Conservation (phyloP, 92 coral and sea anemone genomes). For the Umimayanthus kanabou region DNA sequence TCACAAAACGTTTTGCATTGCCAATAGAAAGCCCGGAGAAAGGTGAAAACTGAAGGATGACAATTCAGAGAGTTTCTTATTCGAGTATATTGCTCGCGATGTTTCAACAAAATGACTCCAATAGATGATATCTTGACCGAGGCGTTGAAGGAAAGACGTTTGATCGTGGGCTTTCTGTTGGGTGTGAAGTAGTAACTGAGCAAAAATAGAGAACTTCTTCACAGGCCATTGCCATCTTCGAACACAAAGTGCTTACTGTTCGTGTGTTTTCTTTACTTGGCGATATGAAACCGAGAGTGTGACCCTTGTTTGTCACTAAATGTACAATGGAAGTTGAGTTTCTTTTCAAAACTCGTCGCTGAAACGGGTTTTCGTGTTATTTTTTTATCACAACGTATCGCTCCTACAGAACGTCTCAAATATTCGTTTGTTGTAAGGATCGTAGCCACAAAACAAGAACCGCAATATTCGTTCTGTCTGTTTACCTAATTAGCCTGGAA, state of each 20-base stretch:
- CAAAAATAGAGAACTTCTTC: slow-evolving; percentile 9
- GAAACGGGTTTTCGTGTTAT: slow-evolving; percentile 9
- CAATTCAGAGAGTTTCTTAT: not conserved
- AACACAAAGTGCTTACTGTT: slow-evolving; percentile 25
- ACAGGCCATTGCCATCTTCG: not conserved
- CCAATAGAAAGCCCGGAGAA: not conserved
- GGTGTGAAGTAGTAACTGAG: not conserved
- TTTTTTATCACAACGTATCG: not conserved
- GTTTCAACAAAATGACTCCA: slow-evolving; percentile 9
- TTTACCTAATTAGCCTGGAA: slow-evolving; percentile 2
- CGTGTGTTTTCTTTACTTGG: slow-evolving; percentile 8
- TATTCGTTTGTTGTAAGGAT: slow-evolving; percentile 3
- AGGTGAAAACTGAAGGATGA: not conserved
- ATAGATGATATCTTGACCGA: slow-evolving; percentile 6
- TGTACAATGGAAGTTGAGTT: not conserved
- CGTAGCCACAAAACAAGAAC: slow-evolving; percentile 26
- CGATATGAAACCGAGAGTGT: slow-evolving; percentile 11
- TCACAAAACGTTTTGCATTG: slow-evolving; percentile 1
- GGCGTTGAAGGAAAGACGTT: not conserved
- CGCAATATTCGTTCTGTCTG: slow-evolving; percentile 16
- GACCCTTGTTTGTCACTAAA: slow-evolving; percentile 21
- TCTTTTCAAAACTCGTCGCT: not conserved
- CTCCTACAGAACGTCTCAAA: slow-evolving; percentile 5
- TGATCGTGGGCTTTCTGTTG: not conserved
- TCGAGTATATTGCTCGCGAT: not conserved